Evolutionary conservation across 2,797 vertebrate species (phyloP).

Genomic region (Valencia hispanica): DNA sequence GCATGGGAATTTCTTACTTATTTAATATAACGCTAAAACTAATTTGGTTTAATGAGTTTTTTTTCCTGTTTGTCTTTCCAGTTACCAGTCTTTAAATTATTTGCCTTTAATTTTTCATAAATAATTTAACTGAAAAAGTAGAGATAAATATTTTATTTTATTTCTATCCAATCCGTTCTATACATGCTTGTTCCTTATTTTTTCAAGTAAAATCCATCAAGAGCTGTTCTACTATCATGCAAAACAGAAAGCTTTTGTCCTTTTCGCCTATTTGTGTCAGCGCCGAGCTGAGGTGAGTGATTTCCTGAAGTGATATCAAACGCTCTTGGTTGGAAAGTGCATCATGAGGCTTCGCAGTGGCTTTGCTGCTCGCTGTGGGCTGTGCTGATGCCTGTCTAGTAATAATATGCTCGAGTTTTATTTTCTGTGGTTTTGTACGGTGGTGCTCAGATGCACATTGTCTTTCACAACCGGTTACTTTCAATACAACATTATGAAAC

Average conservation of each 20-base stretch:
- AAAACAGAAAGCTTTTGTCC: slow-evolving; percentile 6
- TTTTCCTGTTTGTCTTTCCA: background rate
- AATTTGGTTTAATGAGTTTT: background rate
- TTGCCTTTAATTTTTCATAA: background rate
- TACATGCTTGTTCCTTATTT: background rate
- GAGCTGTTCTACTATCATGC: background rate
- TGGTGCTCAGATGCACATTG: slow-evolving; percentile 24
- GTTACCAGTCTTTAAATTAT: background rate
- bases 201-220: background rate
- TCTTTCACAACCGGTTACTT: slow-evolving; percentile 48
- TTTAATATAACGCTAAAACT: background rate
- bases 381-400: slow-evolving; percentile 30
- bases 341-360: slow-evolving; percentile 25
- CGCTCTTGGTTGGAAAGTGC: background rate
- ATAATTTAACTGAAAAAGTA: background rate
- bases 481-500: slow-evolving; percentile 52
- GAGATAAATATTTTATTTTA: background rate
- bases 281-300: slow-evolving; percentile 18
- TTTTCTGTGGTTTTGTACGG: slow-evolving; percentile 51
- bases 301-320: slow-evolving; percentile 43
- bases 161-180: background rate
- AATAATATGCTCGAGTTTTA: slow-evolving; percentile 25
- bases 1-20: background rate
- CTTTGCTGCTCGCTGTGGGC: background rate
- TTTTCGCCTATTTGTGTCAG: slow-evolving; percentile 13